Base-by-base conservation (phyloP, 2,888 invertebrate species). In the Flabesymbios commensalis region DNA sequence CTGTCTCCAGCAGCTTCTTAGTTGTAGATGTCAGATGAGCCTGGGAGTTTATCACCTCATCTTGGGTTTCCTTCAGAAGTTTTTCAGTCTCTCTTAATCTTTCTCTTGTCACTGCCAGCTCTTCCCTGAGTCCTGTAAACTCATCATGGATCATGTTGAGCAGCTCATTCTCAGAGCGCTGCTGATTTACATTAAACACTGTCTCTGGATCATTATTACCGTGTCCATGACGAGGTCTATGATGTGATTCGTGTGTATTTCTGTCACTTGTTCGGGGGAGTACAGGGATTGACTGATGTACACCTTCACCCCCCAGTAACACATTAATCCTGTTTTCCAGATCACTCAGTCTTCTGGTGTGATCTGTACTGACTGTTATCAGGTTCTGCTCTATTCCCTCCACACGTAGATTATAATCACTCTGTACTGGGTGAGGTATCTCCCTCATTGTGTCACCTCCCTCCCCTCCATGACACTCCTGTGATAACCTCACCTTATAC, bases 361-460 rank as follows among this genome's bases (percentile, higher is more conserved):
- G 62, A 2, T 65, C 57, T 14, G 42, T 32, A 17, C 42, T 33
- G 22, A 57, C 53, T n/a, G 32, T 42, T 17, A 55, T 42, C 17
- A 59, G 33, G 22, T 33, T 55, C 31, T 48, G 32, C 48, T 59
- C 86, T 98, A 98, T 86, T 98, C 98, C 86, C 96, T 99, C 71
- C 97, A 96, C 10, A 97, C 97, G 0, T 87, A 99, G 67, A 98
- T 98, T 51, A 93, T 96, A 61, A 90, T 98, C 98, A 57, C 96
- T 98, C 85, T 98, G 94, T 84, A 95, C 96, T 28, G 92, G 95
- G 70, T 98, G 98, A 85, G 91, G 97, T 7, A 7, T 22, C 14
- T 14, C 29, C 7, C 22, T 7, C 7, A 7, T n/a, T 26, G 10
- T 10, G 49, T 49, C 49, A 22, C 31, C 31, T 31, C 7, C 14